Evolutionary conservation across 2,888 invertebrate genomes (phyloP), one percentile per base, ranked within the genome.

Genomic region (Gonocerus acuteangulatus): DNA sequence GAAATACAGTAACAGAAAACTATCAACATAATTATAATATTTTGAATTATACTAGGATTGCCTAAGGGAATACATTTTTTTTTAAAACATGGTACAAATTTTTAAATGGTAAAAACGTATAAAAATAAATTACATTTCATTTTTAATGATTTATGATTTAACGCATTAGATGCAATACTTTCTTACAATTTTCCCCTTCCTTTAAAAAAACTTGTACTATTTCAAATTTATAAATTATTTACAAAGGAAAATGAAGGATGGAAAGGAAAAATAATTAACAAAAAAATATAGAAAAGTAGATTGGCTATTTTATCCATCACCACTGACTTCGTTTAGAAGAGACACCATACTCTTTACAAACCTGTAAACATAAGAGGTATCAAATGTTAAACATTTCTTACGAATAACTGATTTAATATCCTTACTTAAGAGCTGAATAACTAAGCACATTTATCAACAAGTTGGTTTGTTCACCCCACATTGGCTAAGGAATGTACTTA

Each of bases 71-170:
- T 6, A 27, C 9, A 27, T 6, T 9, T 27, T 9, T 27, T 27
- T 27, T 27, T 27, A 27, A 27, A 27, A 27, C 27, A 27, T 27
- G 4, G 9, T 27, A 9, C 4, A 6, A 27, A 27, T 27, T 27
- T 27, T 27, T 27, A 27, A 6, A 27, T 51, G 51, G 51, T 51
- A 51, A 51, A 51, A 51, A 51, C 34, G 34, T 51, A 51, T 34
- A 51, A 51, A 51, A 51, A 51, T 51, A 51, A 51, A 51, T 51
- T 27, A 51, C 36, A 36, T 27, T 18, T 51, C 34, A 18, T 19
- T 51, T 18, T 51, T 18, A 49, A 49, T n/a, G n/a, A n/a, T n/a
- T n/a, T n/a, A 27, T 27, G 19, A 13, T 36, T 51, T 34, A 34
- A 27, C 34, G 11, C 19, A 34, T 49, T 49, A 13, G 15, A 51